Evolutionary conservation across 2,888 invertebrate genomes (phyloP).

Genomic region (Pemphredon lugubris): DNA sequence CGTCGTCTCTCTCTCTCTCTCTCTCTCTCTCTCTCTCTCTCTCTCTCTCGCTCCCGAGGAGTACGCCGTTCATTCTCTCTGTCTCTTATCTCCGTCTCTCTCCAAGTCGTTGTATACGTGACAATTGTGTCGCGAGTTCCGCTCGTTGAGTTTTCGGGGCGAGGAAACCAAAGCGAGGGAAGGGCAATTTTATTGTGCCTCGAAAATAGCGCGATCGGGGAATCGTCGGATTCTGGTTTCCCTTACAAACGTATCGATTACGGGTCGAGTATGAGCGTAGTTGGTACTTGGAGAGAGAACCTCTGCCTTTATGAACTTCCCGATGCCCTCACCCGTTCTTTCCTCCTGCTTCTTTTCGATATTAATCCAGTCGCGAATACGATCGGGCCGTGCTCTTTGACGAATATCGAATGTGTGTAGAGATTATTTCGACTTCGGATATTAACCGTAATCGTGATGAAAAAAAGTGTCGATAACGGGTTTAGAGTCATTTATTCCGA

Average conservation of each 20-base stretch:
- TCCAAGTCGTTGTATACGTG: constrained; percentile 33
- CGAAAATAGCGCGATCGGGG: constrained; percentile 17
- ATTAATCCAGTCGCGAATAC: no score
- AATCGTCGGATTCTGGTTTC: constrained; percentile 43
- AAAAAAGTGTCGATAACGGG: no score
- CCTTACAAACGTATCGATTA: constrained; percentile 49
- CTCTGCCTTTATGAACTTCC: constrained; percentile 22
- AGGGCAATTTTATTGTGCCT: constrained; percentile 52
- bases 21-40: background rate
- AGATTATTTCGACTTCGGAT: no score
- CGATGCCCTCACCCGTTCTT: background rate
- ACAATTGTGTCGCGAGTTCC: constrained; percentile 36
- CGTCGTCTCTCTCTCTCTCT: constrained; percentile 26
- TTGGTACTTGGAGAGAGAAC: background rate
- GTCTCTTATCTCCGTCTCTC: background rate
- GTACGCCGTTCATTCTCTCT: no score
- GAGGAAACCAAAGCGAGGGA: constrained; percentile 19
- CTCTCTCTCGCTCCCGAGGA: constrained; percentile 8
- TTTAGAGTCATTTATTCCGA: no score
- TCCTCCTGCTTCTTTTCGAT: background rate
- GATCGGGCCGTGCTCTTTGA: no score
- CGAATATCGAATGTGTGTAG: no score
- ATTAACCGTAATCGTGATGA: no score
- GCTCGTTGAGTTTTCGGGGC: constrained; percentile 33
- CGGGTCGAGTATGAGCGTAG: constrained; percentile 34